Percentiles rank a stretch among this genome's conserved stretches.
These are phyloP conservation scores for Leptogaster cylindrica DNA, from an alignment of 2,888 invertebrate species.

Conservation along the genomic window DNA sequence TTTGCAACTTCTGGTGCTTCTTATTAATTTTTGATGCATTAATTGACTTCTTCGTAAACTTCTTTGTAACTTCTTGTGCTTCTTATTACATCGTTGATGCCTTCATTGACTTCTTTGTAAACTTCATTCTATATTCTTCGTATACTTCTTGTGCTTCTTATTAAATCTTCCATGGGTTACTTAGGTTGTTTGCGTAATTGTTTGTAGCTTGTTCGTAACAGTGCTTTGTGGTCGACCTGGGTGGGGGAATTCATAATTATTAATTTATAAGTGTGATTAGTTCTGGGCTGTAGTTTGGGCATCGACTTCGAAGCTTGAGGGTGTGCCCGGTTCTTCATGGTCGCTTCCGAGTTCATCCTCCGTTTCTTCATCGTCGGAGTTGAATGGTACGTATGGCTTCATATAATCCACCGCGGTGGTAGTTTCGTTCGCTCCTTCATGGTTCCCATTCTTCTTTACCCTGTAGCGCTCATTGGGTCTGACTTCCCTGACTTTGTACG, in stretches of 20 bases:
- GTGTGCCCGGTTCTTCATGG: neutral
- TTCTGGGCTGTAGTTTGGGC: neutral
- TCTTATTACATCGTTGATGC: too few relatives aligned
- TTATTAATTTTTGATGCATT: too few relatives aligned
- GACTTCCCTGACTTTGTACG: neutral
- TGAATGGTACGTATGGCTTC: neutral
- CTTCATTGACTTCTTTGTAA: too few relatives aligned
- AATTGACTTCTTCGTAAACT: neutral
- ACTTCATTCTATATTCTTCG: too few relatives aligned
- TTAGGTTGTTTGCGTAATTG: neutral
- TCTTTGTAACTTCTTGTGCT: neutral
- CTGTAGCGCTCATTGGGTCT: neutral
- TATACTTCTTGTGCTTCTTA: neutral
- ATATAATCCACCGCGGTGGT: slow-evolving; percentile 2
- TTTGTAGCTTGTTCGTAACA: neutral
- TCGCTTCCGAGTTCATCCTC: neutral
- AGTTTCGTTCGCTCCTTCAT: neutral
- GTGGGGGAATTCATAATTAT: too few relatives aligned
- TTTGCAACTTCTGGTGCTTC: too few relatives aligned
- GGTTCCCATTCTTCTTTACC: neutral
- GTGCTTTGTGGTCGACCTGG: too few relatives aligned
- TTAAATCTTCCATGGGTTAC: neutral
- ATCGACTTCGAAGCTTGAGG: neutral
- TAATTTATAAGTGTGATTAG: neutral
- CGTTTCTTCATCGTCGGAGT: neutral